Base-by-base conservation (phyloP, 1,140 invertebrate species). In the Heterodera schachtii region DNA sequence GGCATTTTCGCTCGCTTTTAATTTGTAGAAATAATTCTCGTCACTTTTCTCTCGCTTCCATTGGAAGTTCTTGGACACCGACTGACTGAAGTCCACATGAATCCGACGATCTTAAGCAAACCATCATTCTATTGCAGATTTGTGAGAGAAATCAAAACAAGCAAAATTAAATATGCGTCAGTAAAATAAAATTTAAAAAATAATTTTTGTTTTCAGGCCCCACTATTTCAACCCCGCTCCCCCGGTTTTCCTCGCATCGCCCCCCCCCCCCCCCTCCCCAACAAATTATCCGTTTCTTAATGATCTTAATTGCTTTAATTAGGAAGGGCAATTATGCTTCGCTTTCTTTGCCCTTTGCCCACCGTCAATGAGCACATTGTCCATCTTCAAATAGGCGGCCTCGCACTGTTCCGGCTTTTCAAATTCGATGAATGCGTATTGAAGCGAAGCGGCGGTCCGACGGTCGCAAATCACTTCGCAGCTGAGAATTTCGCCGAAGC, bases 371-470 rank as follows among this genome's bases (percentile, higher is more conserved):
- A 99, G 91, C 0, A 99, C 97, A 92, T 99, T 99, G 88, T 98
- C 97, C 98, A 99, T 99, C 92, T 99, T 99, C 86, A 99, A 97
- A 91, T 96, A 99, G 3, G 98, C 98, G 85, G 95, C 94, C 92
- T 99, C 98, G 92, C 97, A 99, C 11, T 96, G 93, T 90, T 97
- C 90, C 94, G 85, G 82, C 90, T 97, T 94, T 82, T 94, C 95
- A 92, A 99, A 99, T 91, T 99, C 98, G 85, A 99, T 95, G 90
- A 99, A 99, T 3, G 96, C 98, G 91, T 99, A 99, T 88, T 99
- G 97, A 74, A 99, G 91, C 0, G 97, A 99, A 89, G 98, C 96
- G 9, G 94, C 94, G 3, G 95, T 94, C 88, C 95, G 94, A 81
- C 94, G 93, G 90, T 99, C 97, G 90, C 95, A 92, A 82, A 99